Conservation (phyloP, 92 coral and sea anemone species). For the Porites lobata region DNA sequence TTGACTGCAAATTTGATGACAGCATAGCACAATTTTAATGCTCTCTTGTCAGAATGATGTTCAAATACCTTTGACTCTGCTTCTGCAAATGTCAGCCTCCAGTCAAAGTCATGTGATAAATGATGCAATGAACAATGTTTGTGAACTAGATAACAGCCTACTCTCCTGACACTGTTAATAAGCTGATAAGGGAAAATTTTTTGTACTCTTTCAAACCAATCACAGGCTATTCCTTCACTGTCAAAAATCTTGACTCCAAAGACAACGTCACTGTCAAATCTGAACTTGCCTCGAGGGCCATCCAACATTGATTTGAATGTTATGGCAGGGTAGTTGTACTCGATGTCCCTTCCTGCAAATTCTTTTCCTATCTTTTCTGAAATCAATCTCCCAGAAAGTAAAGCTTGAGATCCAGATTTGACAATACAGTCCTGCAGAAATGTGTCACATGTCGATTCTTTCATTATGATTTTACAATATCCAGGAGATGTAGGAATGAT, state of each 20-base stretch:
- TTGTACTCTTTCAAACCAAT: conserved; percentile 13
- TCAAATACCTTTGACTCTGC: conserved; percentile 42
- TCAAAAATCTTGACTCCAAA: conserved; percentile 20
- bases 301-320: conserved; percentile 24
- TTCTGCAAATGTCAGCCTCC: conserved; percentile 39
- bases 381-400: conserved; percentile 31
- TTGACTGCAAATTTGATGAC: conserved; percentile 44
- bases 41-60: conserved; percentile 29
- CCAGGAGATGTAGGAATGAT: conserved; percentile 22
- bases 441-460: neutral
- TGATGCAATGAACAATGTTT: conserved; percentile 23
- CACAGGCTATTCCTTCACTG: neutral
- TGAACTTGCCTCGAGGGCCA: conserved; percentile 42
- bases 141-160: conserved; percentile 26
- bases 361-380: conserved; percentile 21
- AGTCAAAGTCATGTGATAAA: conserved; percentile 26
- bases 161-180: conserved; percentile 25
- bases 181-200: conserved; percentile 12
- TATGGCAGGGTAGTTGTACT: conserved; percentile 31
- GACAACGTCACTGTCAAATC: conserved; percentile 34
- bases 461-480: conserved; percentile 8
- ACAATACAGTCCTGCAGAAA: conserved; percentile 33
- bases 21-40: conserved; percentile 19
- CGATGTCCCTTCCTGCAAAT: conserved; percentile 1
- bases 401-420: conserved; percentile 18